Evolutionary conservation across 2,888 invertebrate genomes (phyloP).

Genomic region (Craniophora ligustri): DNA sequence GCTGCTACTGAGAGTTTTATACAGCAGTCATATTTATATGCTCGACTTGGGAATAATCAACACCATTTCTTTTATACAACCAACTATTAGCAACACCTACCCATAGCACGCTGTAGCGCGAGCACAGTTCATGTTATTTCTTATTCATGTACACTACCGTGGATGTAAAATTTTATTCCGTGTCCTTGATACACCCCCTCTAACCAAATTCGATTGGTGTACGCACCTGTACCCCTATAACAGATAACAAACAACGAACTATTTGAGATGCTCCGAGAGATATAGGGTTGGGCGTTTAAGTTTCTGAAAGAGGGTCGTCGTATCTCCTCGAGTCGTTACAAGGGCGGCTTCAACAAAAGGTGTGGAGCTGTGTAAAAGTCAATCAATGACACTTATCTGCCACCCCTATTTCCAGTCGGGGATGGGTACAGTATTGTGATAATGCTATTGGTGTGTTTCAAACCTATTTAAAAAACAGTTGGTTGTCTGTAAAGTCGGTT

Average conservation of each 20-base stretch:
- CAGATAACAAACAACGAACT: slow-evolving; percentile 49
- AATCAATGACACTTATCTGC: slow-evolving; percentile 41
- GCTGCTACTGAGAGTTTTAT: too few species aligned
- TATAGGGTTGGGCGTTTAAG: slow-evolving; percentile 41
- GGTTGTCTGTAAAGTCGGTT: too few species aligned
- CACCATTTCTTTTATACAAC: not conserved
- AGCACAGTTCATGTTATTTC: not conserved
- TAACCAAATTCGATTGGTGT: slow-evolving; percentile 59
- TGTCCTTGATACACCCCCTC: slow-evolving; percentile 53
- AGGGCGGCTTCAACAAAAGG: slow-evolving; percentile 38
- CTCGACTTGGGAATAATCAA: too few species aligned
- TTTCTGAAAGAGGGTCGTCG: slow-evolving; percentile 44
- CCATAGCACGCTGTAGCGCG: not conserved
- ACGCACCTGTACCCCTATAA: slow-evolving; percentile 58
- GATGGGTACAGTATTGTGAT: not conserved
- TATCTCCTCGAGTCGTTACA: slow-evolving; percentile 46
- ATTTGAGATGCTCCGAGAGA: slow-evolving; percentile 38
- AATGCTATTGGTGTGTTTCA: slow-evolving; percentile 1
- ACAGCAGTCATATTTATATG: too few species aligned
- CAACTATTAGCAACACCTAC: not conserved
- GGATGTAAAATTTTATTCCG: slow-evolving; percentile 62
- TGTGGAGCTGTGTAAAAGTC: slow-evolving; percentile 39
- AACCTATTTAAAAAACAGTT: not conserved
- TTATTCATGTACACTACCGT: slow-evolving; percentile 16
- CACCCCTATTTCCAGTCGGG: slow-evolving; percentile 8